Base-by-base conservation (phyloP, 2,888 invertebrate species). In the Metalampra italica region DNA sequence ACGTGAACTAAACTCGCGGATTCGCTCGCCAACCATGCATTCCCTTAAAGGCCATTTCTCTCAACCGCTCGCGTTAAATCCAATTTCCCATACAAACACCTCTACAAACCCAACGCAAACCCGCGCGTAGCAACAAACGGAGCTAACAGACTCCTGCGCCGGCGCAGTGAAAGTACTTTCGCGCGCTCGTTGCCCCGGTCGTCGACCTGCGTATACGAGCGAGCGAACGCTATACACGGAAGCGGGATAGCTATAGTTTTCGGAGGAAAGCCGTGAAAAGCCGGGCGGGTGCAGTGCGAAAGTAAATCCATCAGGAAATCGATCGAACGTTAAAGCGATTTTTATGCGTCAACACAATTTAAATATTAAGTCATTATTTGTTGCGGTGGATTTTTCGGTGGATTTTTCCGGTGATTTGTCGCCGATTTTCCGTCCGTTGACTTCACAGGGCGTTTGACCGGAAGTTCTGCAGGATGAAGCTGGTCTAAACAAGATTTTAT, bases 141-240 rank as follows among this genome's bases (percentile, higher is more conserved):
- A 64, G 68, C 68, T 66, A 75, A 71, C 75, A 75, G 79, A 81
- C 79, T 83, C 64, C 75, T 78, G 82, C 84, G 82, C 78, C 66
- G 55, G 78, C 84, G 81, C 85, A 87, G 88, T 85, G 87, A 89
- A 88, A 88, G 88, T 88, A 82, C 87, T 88, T 89, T 88, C 88
- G 83, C 85, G 86, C 81, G 85, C 84, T 76, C 84, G 75, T 76
- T 77, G 85, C 79, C 83, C 84, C 84, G 88, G 87, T 87, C 88
- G 82, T 73, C 79, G 84, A 86, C 78, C 84, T 76, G 75, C 69
- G 73, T 56, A 67, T 39, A 65, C 51, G 71, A 74, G 60, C 54
- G 72, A 68, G 76, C 75, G 63, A 55, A 56, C 52, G 56, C 62
- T 50, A 59, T 62, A 64, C 57, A 53, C 22, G 46, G 54, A 75